Percentiles rank a stretch among this genome's conserved stretches.
These are phyloP conservation scores for Epinotia demarniana DNA, from an alignment of 2,888 invertebrate species.

Conservation along the genomic window DNA sequence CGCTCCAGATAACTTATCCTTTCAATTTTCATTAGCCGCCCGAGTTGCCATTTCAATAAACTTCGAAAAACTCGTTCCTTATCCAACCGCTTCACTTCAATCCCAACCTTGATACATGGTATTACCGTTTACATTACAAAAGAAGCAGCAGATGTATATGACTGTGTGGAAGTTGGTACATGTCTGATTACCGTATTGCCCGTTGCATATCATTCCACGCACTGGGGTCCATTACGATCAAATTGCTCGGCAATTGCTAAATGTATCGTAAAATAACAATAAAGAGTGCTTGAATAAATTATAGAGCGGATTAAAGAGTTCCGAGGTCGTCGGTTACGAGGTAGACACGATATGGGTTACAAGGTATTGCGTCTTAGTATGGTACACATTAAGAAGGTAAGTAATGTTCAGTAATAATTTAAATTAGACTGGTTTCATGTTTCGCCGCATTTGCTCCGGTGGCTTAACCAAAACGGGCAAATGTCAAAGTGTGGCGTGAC, in stretches of 20 bases:
- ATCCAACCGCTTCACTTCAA: not conserved
- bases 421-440: slow-evolving; percentile 2
- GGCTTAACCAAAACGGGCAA: slow-evolving; percentile 17
- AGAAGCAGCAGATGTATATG: not conserved
- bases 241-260: slow-evolving; percentile 22
- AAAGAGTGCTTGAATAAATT: slow-evolving; percentile 28
- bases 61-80: slow-evolving; percentile 3
- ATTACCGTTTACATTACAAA: not conserved
- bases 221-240: slow-evolving; percentile 20
- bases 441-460: not conserved
- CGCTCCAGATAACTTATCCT: slow-evolving; percentile 39
- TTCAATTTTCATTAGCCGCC: slow-evolving; percentile 41
- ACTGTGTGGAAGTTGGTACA: slow-evolving; percentile 10
- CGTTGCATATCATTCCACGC: slow-evolving; percentile 20
- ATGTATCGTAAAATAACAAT: slow-evolving; percentile 25
- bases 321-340: slow-evolving; percentile 18
- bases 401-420: slow-evolving; percentile 15
- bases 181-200: slow-evolving; percentile 42
- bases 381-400: not conserved
- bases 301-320: slow-evolving; percentile 14
- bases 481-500: slow-evolving; percentile 25
- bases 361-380: not conserved
- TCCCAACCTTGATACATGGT: not conserved
- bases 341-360: slow-evolving; percentile 12
- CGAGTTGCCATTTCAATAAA: slow-evolving; percentile 7